Percentiles rank a stretch among this genome's conserved stretches.
Evolutionary conservation across 2,797 vertebrate species (phyloP).

Genomic region (Acestrorhynchus altus): DNA sequence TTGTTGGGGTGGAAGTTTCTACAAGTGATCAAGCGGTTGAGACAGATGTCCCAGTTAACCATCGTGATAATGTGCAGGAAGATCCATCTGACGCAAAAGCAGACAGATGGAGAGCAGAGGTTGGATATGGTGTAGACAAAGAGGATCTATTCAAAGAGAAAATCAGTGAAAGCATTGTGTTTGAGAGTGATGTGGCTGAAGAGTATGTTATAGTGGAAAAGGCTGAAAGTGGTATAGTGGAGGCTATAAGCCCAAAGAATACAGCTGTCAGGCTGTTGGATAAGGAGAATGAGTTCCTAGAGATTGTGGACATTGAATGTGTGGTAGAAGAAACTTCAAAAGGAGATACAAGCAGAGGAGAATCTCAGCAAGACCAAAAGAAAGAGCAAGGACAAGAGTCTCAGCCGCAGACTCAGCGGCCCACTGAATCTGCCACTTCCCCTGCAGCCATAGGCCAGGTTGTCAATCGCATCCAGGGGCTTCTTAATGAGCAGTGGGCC

Average conservation of each 20-base stretch:
- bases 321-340: conserved; percentile 50
- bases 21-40: conserved; percentile 58
- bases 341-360: conserved; percentile 56
- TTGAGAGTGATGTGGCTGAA: conserved; percentile 53
- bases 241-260: conserved; percentile 47
- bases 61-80: not conserved
- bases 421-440: conserved; percentile 58
- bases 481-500: conserved; percentile 96
- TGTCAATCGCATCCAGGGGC: conserved; percentile 92
- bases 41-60: conserved; percentile 48
- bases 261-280: not conserved
- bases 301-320: conserved; percentile 58
- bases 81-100: conserved; percentile 15
- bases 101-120: conserved; percentile 9
- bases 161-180: conserved; percentile 37
- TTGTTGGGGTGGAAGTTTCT: conserved; percentile 52
- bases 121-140: not conserved
- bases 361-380: conserved; percentile 58
- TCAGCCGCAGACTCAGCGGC: conserved; percentile 34
- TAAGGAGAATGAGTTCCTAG: conserved; percentile 25
- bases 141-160: conserved; percentile 42
- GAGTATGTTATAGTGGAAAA: conserved; percentile 58
- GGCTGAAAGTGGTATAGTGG: conserved; percentile 43
- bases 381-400: conserved; percentile 55
- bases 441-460: conserved; percentile 91